These are phyloP conservation scores for Hestina assimilis DNA, from an alignment of 1,140 invertebrate species.

Conservation along the genomic window DNA sequence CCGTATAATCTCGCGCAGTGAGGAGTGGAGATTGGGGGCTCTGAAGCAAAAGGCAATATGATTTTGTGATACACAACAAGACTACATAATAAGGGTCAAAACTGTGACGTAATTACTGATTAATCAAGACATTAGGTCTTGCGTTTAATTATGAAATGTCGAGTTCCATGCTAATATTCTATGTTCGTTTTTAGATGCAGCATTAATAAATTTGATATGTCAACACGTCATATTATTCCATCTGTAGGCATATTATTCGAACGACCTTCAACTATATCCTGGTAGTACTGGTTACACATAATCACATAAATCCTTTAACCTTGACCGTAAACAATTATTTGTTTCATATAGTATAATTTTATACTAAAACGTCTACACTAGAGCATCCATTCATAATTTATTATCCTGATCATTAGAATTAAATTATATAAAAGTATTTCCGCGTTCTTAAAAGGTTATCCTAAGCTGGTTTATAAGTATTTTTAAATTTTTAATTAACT, in stretches of 20 bases:
- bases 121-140: no score
- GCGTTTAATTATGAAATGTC: no score
- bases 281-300: slow-evolving; percentile 26
- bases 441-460: slow-evolving; percentile 7
- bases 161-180: no score
- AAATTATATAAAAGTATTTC: slow-evolving; percentile 5
- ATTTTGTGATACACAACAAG: not conserved
- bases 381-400: slow-evolving; percentile 15
- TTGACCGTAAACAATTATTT: slow-evolving; percentile 28
- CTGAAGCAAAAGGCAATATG: slow-evolving; percentile 69
- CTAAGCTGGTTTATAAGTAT: not conserved
- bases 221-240: slow-evolving; percentile 14
- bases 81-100: no score
- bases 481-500: not conserved
- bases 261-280: slow-evolving; percentile 37
- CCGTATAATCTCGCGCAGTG: slow-evolving; percentile 94
- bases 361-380: not conserved
- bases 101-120: no score
- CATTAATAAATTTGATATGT: slow-evolving; percentile 2
- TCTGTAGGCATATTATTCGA: slow-evolving; percentile 6
- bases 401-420: slow-evolving; percentile 9
- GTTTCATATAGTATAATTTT: slow-evolving; percentile 1
- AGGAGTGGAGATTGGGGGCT: slow-evolving; percentile 90
- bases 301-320: slow-evolving; percentile 35
- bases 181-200: no score